Base-by-base conservation (phyloP, 2,113 vertebrate genomes). In the Callipepla californica region DNA sequence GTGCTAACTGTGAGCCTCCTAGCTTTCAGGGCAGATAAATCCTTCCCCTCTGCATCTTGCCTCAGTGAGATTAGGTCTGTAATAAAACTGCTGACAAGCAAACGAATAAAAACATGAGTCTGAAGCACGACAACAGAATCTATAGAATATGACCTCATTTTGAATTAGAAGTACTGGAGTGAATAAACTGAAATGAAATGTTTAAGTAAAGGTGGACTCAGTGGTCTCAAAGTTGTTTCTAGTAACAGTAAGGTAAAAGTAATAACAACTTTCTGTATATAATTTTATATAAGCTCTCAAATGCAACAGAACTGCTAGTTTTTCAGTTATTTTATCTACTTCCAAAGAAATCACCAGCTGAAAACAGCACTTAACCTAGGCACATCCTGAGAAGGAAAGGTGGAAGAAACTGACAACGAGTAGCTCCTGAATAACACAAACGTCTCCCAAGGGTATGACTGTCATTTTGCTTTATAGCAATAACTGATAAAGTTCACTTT, bases 321-420 rank as follows among this genome's bases (percentile, higher is more conserved):
- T 48, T 13, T 48, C 38, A 34, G 59, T 53, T 80, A 76, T 61
- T 80, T 86, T 63, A 38, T 25, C 22, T n/a, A 44, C 47, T 92
- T 50, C 30, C 59, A 87, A 45, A 59, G 38, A 80, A 73, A 80
- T 66, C 19, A 13, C 38, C 53, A 79, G 65, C 21, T 36, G 70
- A 87, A 82, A 81, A n/a, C 11, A 90, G 26, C 40, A 53, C 9
- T 77, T 63, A 81, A 66, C 38, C 62, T 50, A 90, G 28, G 78
- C 40, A 11, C 28, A 25, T 45, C n/a, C 80, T 82, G 67, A 92
- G 73, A 91, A 74, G 32, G 50, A 67, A 76, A 78, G 59, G 8
- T 85, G 16, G 74, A 92, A 69, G 80, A 67, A 92, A 90, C 59
- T 63, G 86, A 66, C 78, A 90, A 63, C 11, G 2, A 75, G 85